phyloP scores from a whole-genome alignment of 2,888 invertebrate species.

The Cacoxenus indagator region DNA sequence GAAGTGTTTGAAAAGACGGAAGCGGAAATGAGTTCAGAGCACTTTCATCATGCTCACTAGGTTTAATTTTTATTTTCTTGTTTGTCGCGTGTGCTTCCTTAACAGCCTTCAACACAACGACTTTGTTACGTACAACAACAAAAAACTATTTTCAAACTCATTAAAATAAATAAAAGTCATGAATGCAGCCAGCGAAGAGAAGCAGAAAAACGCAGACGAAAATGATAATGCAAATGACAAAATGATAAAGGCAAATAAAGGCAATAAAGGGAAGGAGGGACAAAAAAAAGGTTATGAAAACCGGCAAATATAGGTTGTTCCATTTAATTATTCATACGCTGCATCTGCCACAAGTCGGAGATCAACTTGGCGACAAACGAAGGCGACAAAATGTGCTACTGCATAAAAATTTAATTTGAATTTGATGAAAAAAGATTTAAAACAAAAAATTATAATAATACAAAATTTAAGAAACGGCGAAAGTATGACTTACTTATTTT shows the following conservation, averaged over 20 bases:
- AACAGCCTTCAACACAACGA: background rate
- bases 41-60: background rate
- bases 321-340: slow-evolving; percentile 62
- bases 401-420: too few relatives aligned
- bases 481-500: too few relatives aligned
- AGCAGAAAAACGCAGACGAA: slow-evolving; percentile 48
- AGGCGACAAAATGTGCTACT: slow-evolving; percentile 17
- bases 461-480: too few relatives aligned
- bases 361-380: slow-evolving; percentile 40
- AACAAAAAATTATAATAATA: too few relatives aligned
- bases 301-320: slow-evolving; percentile 21
- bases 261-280: slow-evolving; percentile 7
- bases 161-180: slow-evolving; percentile 19
- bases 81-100: background rate
- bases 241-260: slow-evolving; percentile 3
- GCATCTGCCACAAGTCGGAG: slow-evolving; percentile 51
- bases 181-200: slow-evolving; percentile 53
- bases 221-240: slow-evolving; percentile 12
- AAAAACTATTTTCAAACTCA: slow-evolving; percentile 11
- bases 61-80: background rate
- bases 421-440: too few relatives aligned
- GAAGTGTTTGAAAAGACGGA: background rate
- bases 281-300: slow-evolving; percentile 35
- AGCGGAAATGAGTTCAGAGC: background rate
- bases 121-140: background rate